Evolutionary conservation across 2,888 invertebrate genomes (phyloP).

Genomic region (Xestobium rufovillosum): DNA sequence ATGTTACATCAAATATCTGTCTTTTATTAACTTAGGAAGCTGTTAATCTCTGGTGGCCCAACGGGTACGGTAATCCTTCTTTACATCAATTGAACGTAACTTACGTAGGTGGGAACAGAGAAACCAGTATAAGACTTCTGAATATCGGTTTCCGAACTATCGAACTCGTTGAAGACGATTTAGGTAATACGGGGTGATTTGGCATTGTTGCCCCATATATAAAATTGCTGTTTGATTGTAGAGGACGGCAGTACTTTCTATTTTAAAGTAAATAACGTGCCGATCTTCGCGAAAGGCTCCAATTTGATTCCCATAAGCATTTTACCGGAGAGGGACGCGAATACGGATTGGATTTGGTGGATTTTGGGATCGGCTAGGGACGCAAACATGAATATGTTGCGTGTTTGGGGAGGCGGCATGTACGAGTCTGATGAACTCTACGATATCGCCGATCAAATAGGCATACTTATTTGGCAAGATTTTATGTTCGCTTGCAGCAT

Average conservation of each 20-base stretch:
- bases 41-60: constrained; percentile 87
- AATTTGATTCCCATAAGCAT: constrained; percentile 89
- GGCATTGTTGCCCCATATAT: not conserved
- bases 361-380: constrained; percentile 63
- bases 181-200: constrained; percentile 40
- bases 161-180: constrained; percentile 68
- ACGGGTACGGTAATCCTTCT: constrained; percentile 75
- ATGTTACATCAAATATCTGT: constrained; percentile 4
- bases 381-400: constrained; percentile 83
- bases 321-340: constrained; percentile 65
- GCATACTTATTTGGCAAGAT: constrained; percentile 96
- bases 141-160: constrained; percentile 81
- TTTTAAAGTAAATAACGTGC: constrained; percentile 60
- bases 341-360: constrained; percentile 51
- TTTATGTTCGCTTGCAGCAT: constrained; percentile 94
- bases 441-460: constrained; percentile 74
- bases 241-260: constrained; percentile 55
- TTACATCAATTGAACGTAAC: constrained; percentile 62
- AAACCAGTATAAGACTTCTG: constrained; percentile 46
- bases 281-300: constrained; percentile 91
- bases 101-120: constrained; percentile 40
- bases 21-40: constrained; percentile 35
- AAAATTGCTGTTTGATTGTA: constrained; percentile 6
- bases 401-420: constrained; percentile 99
- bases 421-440: constrained; percentile 92